Percentiles rank a stretch among this genome's conserved stretches.
phyloP scores from a whole-genome alignment of 2,797 vertebrate species.

The Calcarius lapponicus region DNA sequence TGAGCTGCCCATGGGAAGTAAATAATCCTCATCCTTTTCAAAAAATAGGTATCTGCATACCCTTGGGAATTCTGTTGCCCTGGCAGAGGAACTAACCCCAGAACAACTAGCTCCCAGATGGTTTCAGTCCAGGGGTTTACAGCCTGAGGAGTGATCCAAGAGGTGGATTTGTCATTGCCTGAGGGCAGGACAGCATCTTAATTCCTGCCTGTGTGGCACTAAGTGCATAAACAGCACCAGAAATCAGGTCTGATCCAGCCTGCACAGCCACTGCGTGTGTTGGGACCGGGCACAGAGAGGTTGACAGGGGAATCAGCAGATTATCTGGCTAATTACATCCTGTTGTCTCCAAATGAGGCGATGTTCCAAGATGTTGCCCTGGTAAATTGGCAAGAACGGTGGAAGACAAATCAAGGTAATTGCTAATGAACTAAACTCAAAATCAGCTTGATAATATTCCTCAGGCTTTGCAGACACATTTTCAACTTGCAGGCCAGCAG shows the following conservation, averaged over 20 bases:
- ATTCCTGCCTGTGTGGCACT: neutral
- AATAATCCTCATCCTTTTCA: neutral
- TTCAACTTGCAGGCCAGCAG: neutral
- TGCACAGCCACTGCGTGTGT: neutral
- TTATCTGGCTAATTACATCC: slow-evolving; percentile 67
- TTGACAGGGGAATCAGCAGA: slow-evolving; percentile 28
- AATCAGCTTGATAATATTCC: slow-evolving; percentile 25
- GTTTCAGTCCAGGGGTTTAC: slow-evolving; percentile 17
- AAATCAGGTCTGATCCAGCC: slow-evolving; percentile 52
- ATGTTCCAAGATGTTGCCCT: slow-evolving; percentile 40
- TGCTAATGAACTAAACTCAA: slow-evolving; percentile 42
- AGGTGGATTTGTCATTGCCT: slow-evolving; percentile 38
- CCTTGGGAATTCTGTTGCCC: slow-evolving; percentile 34
- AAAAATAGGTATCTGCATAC: slow-evolving; percentile 9
- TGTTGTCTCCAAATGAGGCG: neutral
- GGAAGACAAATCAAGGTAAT: slow-evolving; percentile 46
- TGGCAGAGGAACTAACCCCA: neutral
- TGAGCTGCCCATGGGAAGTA: slow-evolving; percentile 12
- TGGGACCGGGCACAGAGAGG: neutral
- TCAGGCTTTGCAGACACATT: neutral
- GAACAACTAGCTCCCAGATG: slow-evolving; percentile 27
- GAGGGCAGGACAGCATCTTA: slow-evolving; percentile 18
- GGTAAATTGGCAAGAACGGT: slow-evolving; percentile 37
- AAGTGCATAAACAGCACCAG: slow-evolving; percentile 16
- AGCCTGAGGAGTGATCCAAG: neutral